Evolutionary conservation across 2,113 vertebrate species (phyloP).

Genomic region (Microcebus jonahi): DNA sequence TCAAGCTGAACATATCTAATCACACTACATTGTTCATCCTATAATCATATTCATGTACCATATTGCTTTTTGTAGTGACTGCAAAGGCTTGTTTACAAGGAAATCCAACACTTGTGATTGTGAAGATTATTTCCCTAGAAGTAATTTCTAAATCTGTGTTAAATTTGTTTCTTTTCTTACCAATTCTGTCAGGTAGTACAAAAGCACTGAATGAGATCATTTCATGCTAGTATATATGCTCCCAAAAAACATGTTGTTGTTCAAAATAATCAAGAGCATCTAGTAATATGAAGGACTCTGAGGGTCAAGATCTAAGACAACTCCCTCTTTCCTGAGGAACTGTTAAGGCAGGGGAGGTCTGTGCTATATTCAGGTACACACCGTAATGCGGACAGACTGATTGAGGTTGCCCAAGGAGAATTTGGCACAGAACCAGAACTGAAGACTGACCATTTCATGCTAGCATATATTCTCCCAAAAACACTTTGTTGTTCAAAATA

Average conservation of each 20-base stretch:
- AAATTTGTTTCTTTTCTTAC: slow-evolving; percentile 48
- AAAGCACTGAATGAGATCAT: not conserved
- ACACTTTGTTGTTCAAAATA: slow-evolving; percentile 31
- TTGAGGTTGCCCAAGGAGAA: not conserved
- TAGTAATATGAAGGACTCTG: not conserved
- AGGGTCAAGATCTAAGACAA: not conserved
- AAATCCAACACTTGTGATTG: slow-evolving; percentile 2
- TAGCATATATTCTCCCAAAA: not conserved
- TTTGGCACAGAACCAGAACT: not conserved
- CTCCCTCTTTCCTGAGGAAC: slow-evolving; percentile 13
- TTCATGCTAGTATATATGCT: not conserved
- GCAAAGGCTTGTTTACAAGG: slow-evolving; percentile 31
- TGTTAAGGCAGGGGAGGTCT: not conserved
- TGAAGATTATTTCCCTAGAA: slow-evolving; percentile 23
- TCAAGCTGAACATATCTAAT: not conserved
- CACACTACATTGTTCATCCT: not conserved
- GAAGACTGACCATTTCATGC: not conserved
- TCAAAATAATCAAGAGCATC: slow-evolving; percentile 39
- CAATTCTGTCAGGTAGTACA: not conserved
- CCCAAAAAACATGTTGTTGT: not conserved
- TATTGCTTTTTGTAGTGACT: slow-evolving; percentile 18
- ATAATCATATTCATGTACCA: not conserved
- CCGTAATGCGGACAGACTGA: not conserved
- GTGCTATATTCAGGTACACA: not conserved
- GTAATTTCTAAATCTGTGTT: slow-evolving; percentile 39